Evolutionary conservation across 2,113 vertebrate genomes (phyloP), one percentile per base, ranked within the genome.

Genomic region (Amphiprion percula): DNA sequence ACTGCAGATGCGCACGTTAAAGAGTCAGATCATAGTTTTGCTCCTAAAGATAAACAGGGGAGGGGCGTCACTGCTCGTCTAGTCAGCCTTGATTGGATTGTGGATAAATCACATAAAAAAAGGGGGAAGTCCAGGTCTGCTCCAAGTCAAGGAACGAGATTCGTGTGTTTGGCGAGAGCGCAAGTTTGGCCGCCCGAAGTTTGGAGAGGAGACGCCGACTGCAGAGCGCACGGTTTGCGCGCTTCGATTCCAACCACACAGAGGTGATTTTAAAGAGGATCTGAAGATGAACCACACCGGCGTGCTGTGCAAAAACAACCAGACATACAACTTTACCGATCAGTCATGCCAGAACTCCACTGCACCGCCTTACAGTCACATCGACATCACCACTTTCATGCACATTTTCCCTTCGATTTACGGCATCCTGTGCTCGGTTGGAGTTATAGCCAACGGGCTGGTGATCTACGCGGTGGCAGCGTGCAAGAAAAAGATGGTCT

Each of bases 401-500:
- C 95, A 95, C 88, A 92, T 95, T 8, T 91, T 96, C 55, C 95
- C 95, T 1, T 83, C 94, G 0, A 92, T 96, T 17, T 96, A 96
- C 19, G 95, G 94, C 28, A 85, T 96, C 70, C 82, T 96, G 74
- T 96, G 95, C 50, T 74, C 88, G 0, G 91, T 95, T 1, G 95
- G 95, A 44, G 94, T 95, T 8, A 78, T 95, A 16, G 94, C 94
- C 79, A 96, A 96, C 50, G 90, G 92, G 24, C 86, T 95, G 82
- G 95, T 96, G 17, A 95, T 96, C 67, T 95, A 95, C 81, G 92
- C 94, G 4, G 94, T 96, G 83, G 93, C 91, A 2, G 88, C 91
- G 0, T 95, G 95, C 86, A 96, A 96, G 86, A 96, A 95, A 83
- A 95, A 94, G 54, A 94, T 95, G 92, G 93, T 96, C 0, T 96